These are phyloP conservation scores for Oscheius sp. DNA, from an alignment of 2,888 invertebrate genomes.

Conservation along the genomic window DNA sequence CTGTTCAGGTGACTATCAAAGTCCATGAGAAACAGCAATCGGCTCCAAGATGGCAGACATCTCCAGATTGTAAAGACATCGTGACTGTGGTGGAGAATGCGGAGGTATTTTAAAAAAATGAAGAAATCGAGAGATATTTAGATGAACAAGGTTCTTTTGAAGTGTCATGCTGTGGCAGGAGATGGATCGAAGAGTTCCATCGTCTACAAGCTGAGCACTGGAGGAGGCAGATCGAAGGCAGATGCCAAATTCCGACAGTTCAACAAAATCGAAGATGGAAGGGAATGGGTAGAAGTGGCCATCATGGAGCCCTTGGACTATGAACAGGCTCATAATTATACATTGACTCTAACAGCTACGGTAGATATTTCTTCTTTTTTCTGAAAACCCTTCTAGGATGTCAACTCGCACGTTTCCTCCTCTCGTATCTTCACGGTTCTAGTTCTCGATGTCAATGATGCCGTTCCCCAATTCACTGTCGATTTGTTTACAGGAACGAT, in stretches of 20 bases:
- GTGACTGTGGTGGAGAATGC: conserved; percentile 58
- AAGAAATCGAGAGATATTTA: no score
- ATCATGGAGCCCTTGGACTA: conserved; percentile 67
- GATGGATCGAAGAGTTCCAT: conserved; percentile 52
- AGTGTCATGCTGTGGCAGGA: conserved; percentile 60
- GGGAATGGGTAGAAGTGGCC: conserved; percentile 57
- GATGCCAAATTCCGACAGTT: conserved; percentile 66
- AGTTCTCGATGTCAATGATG: conserved; percentile 94
- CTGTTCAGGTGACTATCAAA: conserved; percentile 75
- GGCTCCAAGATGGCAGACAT: conserved; percentile 65
- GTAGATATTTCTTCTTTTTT: conserved; percentile 36
- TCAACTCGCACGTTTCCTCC: conserved; percentile 71
- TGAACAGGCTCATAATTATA: conserved; percentile 65
- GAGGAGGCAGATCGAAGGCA: conserved; percentile 40
- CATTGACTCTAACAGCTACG: conserved; percentile 67
- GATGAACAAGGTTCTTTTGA: conserved; percentile 61
- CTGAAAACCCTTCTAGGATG: conserved; percentile 50
- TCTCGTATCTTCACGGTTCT: conserved; percentile 92
- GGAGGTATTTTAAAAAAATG: no score
- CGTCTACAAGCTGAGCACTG: conserved; percentile 56
- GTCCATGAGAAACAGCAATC: conserved; percentile 57
- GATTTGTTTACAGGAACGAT: conserved; percentile 68
- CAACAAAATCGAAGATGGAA: conserved; percentile 49
- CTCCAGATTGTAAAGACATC: conserved; percentile 50
- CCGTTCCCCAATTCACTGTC: conserved; percentile 75